Evolutionary conservation across 1,140 invertebrate genomes (phyloP), one percentile per base, ranked within the genome.

Genomic region (Vanessa tameamea): DNA sequence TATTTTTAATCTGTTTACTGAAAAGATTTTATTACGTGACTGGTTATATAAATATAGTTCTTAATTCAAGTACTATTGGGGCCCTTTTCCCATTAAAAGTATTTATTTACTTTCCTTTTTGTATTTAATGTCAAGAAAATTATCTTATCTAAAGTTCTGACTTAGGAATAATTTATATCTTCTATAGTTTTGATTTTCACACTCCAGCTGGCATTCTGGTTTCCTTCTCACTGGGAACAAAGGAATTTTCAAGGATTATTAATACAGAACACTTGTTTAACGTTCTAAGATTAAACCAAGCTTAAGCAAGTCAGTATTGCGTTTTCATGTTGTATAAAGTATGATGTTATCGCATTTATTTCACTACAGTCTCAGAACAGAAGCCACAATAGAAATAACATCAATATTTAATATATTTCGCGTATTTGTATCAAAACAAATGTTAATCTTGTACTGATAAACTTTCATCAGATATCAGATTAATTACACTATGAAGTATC

Each of bases 291-390:
- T 66, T 72, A 67, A 72, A 67, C 47, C 53, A 61, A 63, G 53
- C 64, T 67, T 67, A 73, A 66, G 51, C 64, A 53, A 72, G 65
- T 59, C 72, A 68, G 72, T 69, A 64, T 51, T 53, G 63, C 55
- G 16, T 63, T 69, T 69, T 73, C 87, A 83, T 86, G 86, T 82
- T 79, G 76, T 81, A 83, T 84, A 84, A 87, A 88, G 80, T 81
- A 79, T 78, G 85, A 87, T 88, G 76, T 81, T 85, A 90, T 88
- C 85, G 80, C 77, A 66, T 85, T 88, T 82, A 83, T 85, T 86
- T 75, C 37, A 31, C 55, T 69, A 59, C n/a, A 61, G 14, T 13
- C 13, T 26, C 12, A 47, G 55, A 68, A 14, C 12, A 61, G 20
- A 23, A 12, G 31, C 23, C 59, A 47, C 1, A 9, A 23, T 13